phyloP scores from a whole-genome alignment of 2,797 vertebrate genomes.

The Parauchenoglanis punctatus region DNA sequence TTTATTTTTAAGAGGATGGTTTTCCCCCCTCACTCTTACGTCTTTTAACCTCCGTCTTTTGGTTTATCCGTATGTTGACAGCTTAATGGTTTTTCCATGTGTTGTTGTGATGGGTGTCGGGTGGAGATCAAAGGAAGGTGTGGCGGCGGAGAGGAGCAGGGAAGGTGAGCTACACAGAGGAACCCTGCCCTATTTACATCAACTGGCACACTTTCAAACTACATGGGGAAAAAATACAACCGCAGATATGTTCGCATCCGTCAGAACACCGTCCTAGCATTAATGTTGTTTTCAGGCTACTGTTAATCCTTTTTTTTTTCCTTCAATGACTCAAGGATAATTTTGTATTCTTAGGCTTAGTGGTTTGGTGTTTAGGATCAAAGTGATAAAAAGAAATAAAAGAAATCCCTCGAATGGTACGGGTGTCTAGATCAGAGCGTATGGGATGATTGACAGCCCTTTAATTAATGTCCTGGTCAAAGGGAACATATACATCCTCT shows the following conservation, averaged over 20 bases:
- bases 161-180: slow-evolving; percentile 46
- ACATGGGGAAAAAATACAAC: background rate
- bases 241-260: background rate
- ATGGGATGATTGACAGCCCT: slow-evolving; percentile 72
- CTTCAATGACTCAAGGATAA: background rate
- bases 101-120: slow-evolving; percentile 62
- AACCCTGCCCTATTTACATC: slow-evolving; percentile 37
- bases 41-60: slow-evolving; percentile 52
- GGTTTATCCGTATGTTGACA: slow-evolving; percentile 58
- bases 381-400: background rate
- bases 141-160: slow-evolving; percentile 34
- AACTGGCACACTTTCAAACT: slow-evolving; percentile 18
- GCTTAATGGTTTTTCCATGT: slow-evolving; percentile 62
- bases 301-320: background rate
- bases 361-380: slow-evolving; percentile 16
- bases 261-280: background rate
- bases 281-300: background rate
- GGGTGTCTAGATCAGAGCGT: slow-evolving; percentile 44
- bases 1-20: slow-evolving; percentile 53
- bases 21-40: slow-evolving; percentile 39
- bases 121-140: slow-evolving; percentile 66
- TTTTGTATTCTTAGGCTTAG: slow-evolving; percentile 3
- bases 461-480: slow-evolving; percentile 77
- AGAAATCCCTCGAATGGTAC: background rate
- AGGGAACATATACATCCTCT: slow-evolving; percentile 69